phyloP scores from a whole-genome alignment of 37 sponge, comb jelly and placozoan genomes.

The Haliclona indistincta region DNA sequence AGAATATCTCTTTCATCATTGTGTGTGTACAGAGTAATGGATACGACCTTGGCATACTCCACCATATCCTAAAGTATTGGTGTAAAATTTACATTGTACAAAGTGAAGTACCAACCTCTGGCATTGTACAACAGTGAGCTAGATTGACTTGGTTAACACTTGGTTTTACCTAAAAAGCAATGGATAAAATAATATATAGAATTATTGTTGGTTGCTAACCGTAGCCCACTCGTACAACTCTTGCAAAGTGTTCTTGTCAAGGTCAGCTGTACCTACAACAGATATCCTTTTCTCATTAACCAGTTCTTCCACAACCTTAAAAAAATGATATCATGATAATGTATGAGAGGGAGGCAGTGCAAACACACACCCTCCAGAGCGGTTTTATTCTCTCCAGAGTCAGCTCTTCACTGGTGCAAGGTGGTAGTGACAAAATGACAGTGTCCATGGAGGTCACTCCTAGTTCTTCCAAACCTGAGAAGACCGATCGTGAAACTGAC shows the following conservation, averaged over 20 bases:
- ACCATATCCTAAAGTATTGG: slow-evolving; percentile 27
- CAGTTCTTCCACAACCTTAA: slow-evolving; percentile 33
- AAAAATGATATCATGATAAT: neutral
- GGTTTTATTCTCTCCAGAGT: slow-evolving; percentile 30
- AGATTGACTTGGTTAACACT: slow-evolving; percentile 63
- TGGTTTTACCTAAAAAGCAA: slow-evolving; percentile 56
- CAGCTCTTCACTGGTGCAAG: neutral
- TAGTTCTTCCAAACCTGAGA: slow-evolving; percentile 41
- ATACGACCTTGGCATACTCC: slow-evolving; percentile 22
- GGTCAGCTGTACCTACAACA: slow-evolving; percentile 51
- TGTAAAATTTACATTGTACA: neutral
- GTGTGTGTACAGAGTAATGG: slow-evolving; percentile 40
- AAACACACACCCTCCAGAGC: slow-evolving; percentile 49
- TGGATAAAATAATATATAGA: neutral
- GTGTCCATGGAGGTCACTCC: slow-evolving; percentile 41
- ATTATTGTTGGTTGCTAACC: slow-evolving; percentile 3
- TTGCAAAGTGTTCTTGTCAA: slow-evolving; percentile 39
- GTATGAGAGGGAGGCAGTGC: neutral
- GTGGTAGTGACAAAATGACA: slow-evolving; percentile 51
- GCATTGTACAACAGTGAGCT: slow-evolving; percentile 68
- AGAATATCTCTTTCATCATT: slow-evolving; percentile 57
- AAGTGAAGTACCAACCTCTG: slow-evolving; percentile 41
- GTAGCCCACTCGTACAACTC: slow-evolving; percentile 41
- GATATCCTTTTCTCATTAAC: slow-evolving; percentile 11
- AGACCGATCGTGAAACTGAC: neutral